Conservation (phyloP, 2,888 invertebrate species). For the Pristionchus entomophagus region DNA sequence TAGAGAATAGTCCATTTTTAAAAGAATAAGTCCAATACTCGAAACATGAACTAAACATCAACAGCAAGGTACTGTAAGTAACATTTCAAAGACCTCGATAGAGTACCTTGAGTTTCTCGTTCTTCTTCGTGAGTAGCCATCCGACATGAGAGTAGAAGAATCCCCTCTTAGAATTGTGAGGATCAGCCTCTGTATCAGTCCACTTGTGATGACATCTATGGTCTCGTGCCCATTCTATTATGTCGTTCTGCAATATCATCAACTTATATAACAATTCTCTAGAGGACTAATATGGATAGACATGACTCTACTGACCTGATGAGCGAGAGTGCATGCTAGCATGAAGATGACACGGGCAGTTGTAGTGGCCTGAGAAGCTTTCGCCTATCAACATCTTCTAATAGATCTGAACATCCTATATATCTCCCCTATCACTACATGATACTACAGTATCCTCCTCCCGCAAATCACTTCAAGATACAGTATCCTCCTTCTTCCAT, state of each 20-base stretch:
- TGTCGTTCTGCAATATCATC: slow-evolving; percentile 82
- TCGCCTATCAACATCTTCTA: no score
- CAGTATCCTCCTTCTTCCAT: background rate
- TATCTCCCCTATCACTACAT: background rate
- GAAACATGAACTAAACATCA: no score
- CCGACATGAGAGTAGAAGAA: slow-evolving; percentile 97
- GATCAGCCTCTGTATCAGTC: slow-evolving; percentile 93
- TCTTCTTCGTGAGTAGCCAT: slow-evolving; percentile 90
- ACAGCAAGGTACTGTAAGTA: no score
- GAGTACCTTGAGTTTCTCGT: slow-evolving; percentile 76
- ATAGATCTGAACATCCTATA: no score
- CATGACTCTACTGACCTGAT: slow-evolving; percentile 82
- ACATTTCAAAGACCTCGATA: background rate
- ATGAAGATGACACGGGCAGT: slow-evolving; percentile 88
- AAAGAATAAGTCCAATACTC: no score
- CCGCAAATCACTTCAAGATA: background rate
- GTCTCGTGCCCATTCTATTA: slow-evolving; percentile 90
- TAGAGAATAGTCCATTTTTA: no score
- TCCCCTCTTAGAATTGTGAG: slow-evolving; percentile 91
- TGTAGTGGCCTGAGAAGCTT: slow-evolving; percentile 83
- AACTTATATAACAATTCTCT: background rate
- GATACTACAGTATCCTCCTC: no score
- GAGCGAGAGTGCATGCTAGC: slow-evolving; percentile 88
- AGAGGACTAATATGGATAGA: background rate
- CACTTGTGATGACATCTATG: slow-evolving; percentile 92